Conservation (phyloP, 2,888 invertebrate genomes). For the Adelognathus sp. region DNA sequence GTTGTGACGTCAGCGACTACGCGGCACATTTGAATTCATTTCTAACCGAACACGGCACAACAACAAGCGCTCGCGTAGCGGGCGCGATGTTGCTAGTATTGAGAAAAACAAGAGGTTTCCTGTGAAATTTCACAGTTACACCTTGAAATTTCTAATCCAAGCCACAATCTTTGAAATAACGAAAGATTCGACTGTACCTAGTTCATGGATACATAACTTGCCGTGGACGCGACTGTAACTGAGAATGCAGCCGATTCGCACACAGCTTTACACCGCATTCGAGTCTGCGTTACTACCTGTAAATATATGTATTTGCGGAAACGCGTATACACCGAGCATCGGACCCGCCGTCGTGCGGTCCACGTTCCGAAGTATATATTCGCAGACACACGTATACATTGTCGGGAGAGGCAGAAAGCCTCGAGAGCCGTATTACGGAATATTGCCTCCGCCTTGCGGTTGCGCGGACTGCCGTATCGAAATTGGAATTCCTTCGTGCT, state of each 20-base stretch:
- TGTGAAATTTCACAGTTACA: no score
- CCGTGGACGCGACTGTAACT: no score
- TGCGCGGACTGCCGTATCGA: conserved; percentile 54
- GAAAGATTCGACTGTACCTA: background rate
- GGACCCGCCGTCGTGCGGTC: background rate
- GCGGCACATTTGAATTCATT: no score
- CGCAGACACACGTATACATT: background rate
- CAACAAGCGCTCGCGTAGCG: no score
- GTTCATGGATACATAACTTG: background rate
- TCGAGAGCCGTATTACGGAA: conserved; percentile 49
- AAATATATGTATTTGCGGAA: background rate
- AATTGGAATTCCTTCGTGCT: conserved; percentile 60
- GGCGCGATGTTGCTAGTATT: no score
- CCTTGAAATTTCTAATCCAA: background rate
- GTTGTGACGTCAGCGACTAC: no score
- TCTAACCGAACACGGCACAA: no score
- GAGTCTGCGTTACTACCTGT: background rate
- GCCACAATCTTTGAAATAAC: background rate
- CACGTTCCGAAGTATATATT: conserved; percentile 36
- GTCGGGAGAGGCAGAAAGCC: conserved; percentile 37
- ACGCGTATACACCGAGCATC: background rate
- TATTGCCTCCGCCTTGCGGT: conserved; percentile 54
- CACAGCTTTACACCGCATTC: background rate
- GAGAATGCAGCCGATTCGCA: no score
- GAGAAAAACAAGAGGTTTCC: no score